Evolutionary conservation across 2,113 vertebrate genomes (phyloP).

Genomic region (Cyanistes caeruleus): DNA sequence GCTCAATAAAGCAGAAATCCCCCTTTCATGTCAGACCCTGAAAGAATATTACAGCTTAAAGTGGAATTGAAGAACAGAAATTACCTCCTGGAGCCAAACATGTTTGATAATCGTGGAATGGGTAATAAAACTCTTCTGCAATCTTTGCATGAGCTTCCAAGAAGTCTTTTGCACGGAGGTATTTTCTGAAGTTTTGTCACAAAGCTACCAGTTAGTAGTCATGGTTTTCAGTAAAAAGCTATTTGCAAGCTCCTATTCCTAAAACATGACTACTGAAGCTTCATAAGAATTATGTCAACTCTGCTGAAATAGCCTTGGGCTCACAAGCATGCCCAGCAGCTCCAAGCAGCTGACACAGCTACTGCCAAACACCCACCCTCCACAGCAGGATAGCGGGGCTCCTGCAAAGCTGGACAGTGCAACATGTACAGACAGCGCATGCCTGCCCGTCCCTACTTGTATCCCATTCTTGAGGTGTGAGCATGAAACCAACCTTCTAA

Average conservation of each 20-base stretch:
- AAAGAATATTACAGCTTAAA: background rate
- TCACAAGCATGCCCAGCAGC: background rate
- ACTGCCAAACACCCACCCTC: background rate
- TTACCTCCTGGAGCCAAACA: background rate
- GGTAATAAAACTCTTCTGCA: background rate
- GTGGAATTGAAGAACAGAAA: background rate
- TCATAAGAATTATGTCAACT: background rate
- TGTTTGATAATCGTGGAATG: background rate
- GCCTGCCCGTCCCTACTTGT: background rate
- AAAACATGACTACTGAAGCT: background rate
- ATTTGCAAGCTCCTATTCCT: background rate
- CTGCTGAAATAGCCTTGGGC: background rate
- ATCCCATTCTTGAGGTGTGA: background rate
- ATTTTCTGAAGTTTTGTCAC: background rate
- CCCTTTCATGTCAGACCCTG: background rate
- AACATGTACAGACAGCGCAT: background rate
- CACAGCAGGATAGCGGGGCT: fast-evolving
- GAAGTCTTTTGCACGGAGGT: background rate
- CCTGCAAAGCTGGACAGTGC: background rate
- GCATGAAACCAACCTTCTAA: background rate
- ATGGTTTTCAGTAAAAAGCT: background rate
- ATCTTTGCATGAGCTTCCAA: background rate
- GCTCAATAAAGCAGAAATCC: background rate
- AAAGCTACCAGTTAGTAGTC: background rate
- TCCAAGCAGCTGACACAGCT: background rate